Evolutionary conservation across 64 coral and sea anemone genomes (phyloP).

Genomic region (Dendrophyllia cribrosa): DNA sequence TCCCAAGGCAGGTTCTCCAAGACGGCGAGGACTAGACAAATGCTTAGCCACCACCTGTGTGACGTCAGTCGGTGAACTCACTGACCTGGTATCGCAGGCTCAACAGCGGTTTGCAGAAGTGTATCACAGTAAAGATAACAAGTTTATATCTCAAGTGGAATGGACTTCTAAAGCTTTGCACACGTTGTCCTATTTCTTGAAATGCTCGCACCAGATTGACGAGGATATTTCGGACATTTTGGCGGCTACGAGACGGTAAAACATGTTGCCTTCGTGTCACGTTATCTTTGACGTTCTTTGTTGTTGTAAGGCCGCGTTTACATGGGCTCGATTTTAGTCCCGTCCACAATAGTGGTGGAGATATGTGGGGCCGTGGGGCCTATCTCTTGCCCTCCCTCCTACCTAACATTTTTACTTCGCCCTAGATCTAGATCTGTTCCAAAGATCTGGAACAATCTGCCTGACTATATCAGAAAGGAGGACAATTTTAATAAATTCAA

Average conservation of each 20-base stretch:
- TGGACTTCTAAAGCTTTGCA: conserved; percentile 78
- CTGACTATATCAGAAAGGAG: no score
- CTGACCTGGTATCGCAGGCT: conserved; percentile 61
- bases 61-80: conserved; percentile 70
- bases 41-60: conserved; percentile 83
- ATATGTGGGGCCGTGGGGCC: no score
- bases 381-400: no score
- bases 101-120: conserved; percentile 61
- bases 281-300: not conserved
- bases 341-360: no score
- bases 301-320: no score
- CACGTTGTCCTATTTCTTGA: conserved; percentile 83
- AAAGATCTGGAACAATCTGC: no score
- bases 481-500: no score
- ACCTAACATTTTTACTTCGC: no score
- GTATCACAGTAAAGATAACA: conserved; percentile 86
- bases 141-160: conserved; percentile 57
- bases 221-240: conserved; percentile 72
- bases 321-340: no score
- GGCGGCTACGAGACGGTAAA: conserved; percentile 68
- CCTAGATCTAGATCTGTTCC: no score
- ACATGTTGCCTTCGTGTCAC: not conserved
- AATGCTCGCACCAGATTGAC: conserved; percentile 67
- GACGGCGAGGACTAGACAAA: conserved; percentile 41
- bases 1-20: conserved; percentile 23